Percentiles rank a stretch among this genome's conserved stretches.
These are phyloP conservation scores for Tachysurus vachellii DNA, from an alignment of 2,113 vertebrate genomes.

Conservation along the genomic window DNA sequence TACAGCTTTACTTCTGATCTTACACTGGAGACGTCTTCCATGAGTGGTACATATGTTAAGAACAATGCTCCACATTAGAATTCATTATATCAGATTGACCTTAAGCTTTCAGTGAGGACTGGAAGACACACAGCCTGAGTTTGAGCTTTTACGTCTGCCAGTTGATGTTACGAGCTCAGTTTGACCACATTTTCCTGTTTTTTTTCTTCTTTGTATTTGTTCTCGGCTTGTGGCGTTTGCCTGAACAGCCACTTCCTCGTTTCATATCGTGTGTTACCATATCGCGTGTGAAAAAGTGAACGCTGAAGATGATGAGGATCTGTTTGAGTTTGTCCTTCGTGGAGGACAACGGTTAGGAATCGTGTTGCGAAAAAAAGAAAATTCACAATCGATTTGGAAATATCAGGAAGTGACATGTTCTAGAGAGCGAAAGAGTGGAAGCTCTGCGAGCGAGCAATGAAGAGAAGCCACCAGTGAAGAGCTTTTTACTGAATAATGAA, in stretches of 20 bases:
- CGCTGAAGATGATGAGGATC: neutral
- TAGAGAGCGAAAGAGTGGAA: neutral
- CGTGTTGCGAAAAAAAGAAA: neutral
- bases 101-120: neutral
- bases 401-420: neutral
- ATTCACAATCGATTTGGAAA: neutral
- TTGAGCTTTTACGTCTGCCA: neutral
- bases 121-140: neutral
- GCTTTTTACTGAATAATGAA: too few relatives aligned
- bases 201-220: neutral
- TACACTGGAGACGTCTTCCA: neutral
- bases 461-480: neutral
- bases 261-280: too few relatives aligned
- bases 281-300: neutral
- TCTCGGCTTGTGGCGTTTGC: neutral
- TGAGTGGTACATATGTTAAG: too few relatives aligned
- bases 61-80: neutral
- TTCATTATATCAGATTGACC: neutral
- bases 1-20: neutral
- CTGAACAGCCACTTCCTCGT: neutral
- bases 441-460: neutral
- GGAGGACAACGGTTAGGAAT: neutral
- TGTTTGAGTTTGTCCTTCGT: neutral
- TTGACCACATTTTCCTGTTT: slow-evolving; percentile 3
- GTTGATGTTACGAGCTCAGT: neutral